Base-by-base conservation (phyloP, 1,140 invertebrate genomes). In the Polyergus mexicanus region DNA sequence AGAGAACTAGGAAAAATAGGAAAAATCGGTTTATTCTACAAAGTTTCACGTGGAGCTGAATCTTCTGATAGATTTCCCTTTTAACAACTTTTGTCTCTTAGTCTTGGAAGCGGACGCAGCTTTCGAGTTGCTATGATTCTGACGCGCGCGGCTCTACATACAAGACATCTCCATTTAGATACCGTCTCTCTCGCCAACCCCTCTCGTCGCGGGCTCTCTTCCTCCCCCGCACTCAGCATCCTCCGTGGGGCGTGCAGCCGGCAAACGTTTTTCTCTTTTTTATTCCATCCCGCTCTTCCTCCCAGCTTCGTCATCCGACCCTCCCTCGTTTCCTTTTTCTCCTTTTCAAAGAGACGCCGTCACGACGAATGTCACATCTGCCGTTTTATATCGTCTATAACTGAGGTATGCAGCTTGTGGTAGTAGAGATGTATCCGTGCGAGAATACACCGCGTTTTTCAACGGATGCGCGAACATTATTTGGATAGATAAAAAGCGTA, bases 121-220 rank as follows among this genome's bases (percentile, higher is more conserved):
- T 93, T 93, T 90, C 89, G 90, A 91, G 88, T 86, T 87, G 83
- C 86, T 88, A 85, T 89, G 87, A 92, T 92, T 92, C 86, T 93
- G 92, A 93, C 92, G 92, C n/a, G 91, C 84, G 91, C 89, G 88
- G 86, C 92, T 93, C 91, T 94, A 91, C 93, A 94, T 94, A 94
- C 94, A 94, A 93, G 93, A 94, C 92, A 94, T 94, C 93, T 94
- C 94, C 93, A 94, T 94, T 94, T 94, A 92, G 92, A 94, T 91
- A 89, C 91, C 75, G 76, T 76, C 80, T 86, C 84, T 62, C 84
- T 63, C 84, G 86, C 58, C 76, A 51, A 78, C 62, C 88, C 76
- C 66, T 88, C 76, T 84, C 47, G 81, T 84, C 88, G 13, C 54
- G 41, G n/a, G 13, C 72, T 38, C 16, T 8, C 16, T 8, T 6